Evolutionary conservation across 2,888 invertebrate genomes (phyloP), one percentile per base, ranked within the genome.

Genomic region (Drosophila aldrichi): DNA sequence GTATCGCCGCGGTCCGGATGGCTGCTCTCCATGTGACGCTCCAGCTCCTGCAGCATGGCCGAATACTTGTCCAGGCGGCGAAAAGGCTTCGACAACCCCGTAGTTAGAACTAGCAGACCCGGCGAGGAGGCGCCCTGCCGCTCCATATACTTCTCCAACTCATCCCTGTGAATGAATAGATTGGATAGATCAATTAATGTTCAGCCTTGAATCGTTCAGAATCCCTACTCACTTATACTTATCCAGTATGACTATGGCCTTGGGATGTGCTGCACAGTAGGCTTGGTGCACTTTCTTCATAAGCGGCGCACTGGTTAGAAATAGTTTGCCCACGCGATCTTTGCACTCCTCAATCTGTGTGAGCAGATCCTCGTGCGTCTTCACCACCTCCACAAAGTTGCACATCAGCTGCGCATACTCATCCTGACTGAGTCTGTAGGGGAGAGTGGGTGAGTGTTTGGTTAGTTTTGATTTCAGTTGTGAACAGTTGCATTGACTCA

Each of bases 1-100:
- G 98, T 97, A 91, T 99, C 99, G 1, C 99, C 99, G 78, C 99
- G 95, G 93, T 99, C 99, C 0, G 97, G 95, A 93, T 99, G 98
- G 79, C 96, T 96, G 92, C 98, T 98, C 92, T 98, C 98, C 61
- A 99, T 97, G 91, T 99, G 98, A 69, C 99, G 94, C 83, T 99
- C 98, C 71, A 99, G 93, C 92, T 99, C 99, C 92, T 99, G 98
- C 57, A 99, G 94, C 95, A 97, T 96, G 5, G 96, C 96, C 2
- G 98, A 97, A 93, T 99, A 99, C 92, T 98, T 98, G 89, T 98
- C 98, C 68, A 99, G 94, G 49, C 99, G 95, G 46, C 99, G 95
- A 93, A 99, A 99, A 0, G 99, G 98, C 93, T 98, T 97, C 67
- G 98, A 98, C 46, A 99, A 94, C 14, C 98, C 97, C 16, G 98